These are phyloP conservation scores for Diadegma fenestrale DNA, from an alignment of 2,888 invertebrate genomes.

Conservation along the genomic window DNA sequence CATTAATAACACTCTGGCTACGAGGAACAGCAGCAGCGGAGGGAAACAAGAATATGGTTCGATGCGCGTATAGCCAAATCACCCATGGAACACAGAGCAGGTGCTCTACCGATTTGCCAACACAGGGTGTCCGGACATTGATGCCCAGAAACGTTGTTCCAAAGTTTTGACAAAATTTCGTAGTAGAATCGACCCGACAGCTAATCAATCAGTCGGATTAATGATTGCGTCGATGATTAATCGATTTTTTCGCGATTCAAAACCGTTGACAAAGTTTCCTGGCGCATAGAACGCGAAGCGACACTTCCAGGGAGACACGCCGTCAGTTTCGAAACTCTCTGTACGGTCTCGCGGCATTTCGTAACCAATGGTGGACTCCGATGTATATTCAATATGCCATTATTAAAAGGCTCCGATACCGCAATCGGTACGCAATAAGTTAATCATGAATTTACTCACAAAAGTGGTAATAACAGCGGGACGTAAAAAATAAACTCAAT, in stretches of 20 bases:
- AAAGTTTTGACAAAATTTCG: not conserved
- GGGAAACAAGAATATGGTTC: conserved; percentile 38
- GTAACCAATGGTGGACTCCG: conserved; percentile 4
- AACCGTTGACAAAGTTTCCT: not conserved
- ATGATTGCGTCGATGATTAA: not conserved
- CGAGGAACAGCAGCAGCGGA: conserved; percentile 36
- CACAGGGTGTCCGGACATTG: not conserved
- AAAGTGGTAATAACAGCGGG: not conserved
- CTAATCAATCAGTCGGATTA: not conserved
- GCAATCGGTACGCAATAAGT: not conserved
- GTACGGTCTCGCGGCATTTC: not conserved
- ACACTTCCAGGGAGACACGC: not conserved
- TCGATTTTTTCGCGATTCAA: not conserved
- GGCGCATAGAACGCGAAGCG: not conserved
- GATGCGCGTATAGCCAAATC: conserved; percentile 44
- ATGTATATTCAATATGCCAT: conserved; percentile 20
- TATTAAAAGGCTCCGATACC: conserved; percentile 37
- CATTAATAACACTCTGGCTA: conserved; percentile 58
- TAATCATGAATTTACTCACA: conserved; percentile 23
- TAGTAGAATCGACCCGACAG: not conserved
- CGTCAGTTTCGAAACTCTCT: not conserved
- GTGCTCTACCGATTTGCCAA: conserved; percentile 18
- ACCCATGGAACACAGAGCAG: conserved; percentile 30
- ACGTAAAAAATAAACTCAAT: not conserved
- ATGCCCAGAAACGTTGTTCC: not conserved